phyloP scores from a whole-genome alignment of 2,113 vertebrate species.

The Aplodontia rufa region DNA sequence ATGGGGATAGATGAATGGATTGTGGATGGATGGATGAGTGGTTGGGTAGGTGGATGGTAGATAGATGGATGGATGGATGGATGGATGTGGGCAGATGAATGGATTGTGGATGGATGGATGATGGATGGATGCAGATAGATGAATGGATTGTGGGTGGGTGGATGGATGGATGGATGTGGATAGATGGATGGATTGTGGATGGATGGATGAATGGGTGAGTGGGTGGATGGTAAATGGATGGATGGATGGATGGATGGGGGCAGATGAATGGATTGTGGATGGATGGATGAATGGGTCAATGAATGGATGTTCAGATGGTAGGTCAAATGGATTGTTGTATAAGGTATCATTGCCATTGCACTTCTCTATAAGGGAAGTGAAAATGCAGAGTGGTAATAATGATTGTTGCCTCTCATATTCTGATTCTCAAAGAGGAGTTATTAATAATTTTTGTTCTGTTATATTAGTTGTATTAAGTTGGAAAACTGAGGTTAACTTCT shows the following conservation, averaged over 20 bases:
- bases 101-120: neutral
- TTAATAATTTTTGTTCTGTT: slow-evolving; percentile 32
- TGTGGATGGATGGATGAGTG: neutral
- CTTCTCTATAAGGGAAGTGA: neutral
- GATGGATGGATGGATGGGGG: neutral
- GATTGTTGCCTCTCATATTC: neutral
- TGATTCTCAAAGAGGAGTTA: neutral
- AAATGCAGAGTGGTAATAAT: no score
- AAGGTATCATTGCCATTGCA: neutral
- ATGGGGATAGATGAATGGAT: no score
- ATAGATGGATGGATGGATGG: neutral
- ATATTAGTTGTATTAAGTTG: neutral
- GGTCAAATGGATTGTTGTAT: neutral
- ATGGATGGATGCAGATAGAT: neutral
- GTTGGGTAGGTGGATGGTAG: neutral
- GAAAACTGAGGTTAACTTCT: neutral
- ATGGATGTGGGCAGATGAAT: neutral
- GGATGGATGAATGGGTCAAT: neutral
- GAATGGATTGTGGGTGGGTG: no score
- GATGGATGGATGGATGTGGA: neutral
- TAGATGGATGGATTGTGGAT: neutral
- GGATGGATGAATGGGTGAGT: neutral
- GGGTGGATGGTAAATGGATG: neutral
- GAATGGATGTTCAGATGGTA: no score
- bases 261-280: neutral